Base-by-base conservation (phyloP, 2,888 invertebrate species). In the Eupsilia transversa region DNA sequence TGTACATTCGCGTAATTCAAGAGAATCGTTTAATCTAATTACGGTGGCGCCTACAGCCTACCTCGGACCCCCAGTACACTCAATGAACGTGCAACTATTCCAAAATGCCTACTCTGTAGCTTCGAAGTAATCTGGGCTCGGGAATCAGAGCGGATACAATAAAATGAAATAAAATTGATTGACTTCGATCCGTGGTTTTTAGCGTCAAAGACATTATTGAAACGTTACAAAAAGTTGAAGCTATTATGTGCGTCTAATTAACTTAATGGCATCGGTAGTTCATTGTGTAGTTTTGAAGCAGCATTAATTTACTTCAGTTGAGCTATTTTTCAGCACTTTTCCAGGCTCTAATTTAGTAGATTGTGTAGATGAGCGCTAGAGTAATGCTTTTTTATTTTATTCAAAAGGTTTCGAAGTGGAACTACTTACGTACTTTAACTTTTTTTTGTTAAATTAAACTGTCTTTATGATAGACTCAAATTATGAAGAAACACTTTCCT, bases 11-110 rank as follows among this genome's bases (percentile, higher is more conserved):
- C 67, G 78, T 82, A 86, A 80, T 89, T 87, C 87, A 85, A 87
- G 78, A 56, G 79, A 89, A 89, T 77, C 89, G 77, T 88, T 91
- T 91, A 86, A 89, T 89, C 86, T 89, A 89, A 91, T 91, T 92
- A 90, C 78, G 73, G 79, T 88, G 91, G 91, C 90, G 89, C 91
- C 87, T 87, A 71, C 63, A 54, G 66, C 69, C 54, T 72, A 72
- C 75, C 69, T 63, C 59, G 64, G 72, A 74, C 0, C 30, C 14
- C 30, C 17, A 56, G 33, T 35, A 46, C 70, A 72, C 71, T 86
- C 74, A 87, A 87, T 85, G 84, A 76, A 89, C 90, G 91, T 89
- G 90, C 63, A 86, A 79, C 77, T 79, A 91, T 91, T 89, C 78
- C 76, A 81, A 85, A 86, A 85, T 80, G 73, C 75, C 72, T 67